These are phyloP conservation scores for Spodoptera litura DNA, from an alignment of 1,140 invertebrate species.

Conservation along the genomic window DNA sequence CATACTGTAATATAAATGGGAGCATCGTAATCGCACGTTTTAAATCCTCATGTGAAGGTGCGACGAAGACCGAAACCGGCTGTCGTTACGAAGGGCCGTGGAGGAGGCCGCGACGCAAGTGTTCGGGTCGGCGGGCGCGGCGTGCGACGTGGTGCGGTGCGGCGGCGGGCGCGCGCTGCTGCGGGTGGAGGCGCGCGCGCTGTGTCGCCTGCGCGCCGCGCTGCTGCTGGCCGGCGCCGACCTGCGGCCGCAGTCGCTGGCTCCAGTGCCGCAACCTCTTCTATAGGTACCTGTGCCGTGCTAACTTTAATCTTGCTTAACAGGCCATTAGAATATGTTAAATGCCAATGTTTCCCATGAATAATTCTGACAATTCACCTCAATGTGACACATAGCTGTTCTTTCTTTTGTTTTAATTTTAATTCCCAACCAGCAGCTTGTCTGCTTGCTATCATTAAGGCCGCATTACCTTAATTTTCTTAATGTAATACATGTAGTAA, in stretches of 20 bases:
- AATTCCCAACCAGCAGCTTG: too few relatives aligned
- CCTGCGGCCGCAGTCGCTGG: background rate
- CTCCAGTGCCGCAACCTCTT: background rate
- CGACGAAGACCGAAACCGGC: background rate
- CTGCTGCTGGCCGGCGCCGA: slow-evolving; percentile 2
- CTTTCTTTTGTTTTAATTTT: too few relatives aligned
- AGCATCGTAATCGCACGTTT: too few relatives aligned
- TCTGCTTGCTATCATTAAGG: too few relatives aligned
- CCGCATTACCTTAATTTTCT: too few relatives aligned
- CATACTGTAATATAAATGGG: too few relatives aligned
- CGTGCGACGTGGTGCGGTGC: slow-evolving; percentile 6
- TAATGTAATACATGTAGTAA: too few relatives aligned
- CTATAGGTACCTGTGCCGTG: background rate
- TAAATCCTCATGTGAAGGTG: background rate
- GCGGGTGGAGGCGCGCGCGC: background rate
- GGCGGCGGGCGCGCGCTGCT: background rate
- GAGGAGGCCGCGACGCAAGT: slow-evolving; percentile 16
- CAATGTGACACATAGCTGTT: too few relatives aligned
- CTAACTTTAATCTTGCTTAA: background rate
- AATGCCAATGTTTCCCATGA: too few relatives aligned
- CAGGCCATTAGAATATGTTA: too few relatives aligned
- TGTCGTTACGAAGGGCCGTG: background rate
- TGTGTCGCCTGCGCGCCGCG: slow-evolving; percentile 10
- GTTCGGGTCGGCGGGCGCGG: slow-evolving; percentile 35
- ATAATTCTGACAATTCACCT: too few relatives aligned